These are phyloP conservation scores for Nasalis larvatus DNA, from an alignment of 2,113 vertebrate species.

Conservation along the genomic window DNA sequence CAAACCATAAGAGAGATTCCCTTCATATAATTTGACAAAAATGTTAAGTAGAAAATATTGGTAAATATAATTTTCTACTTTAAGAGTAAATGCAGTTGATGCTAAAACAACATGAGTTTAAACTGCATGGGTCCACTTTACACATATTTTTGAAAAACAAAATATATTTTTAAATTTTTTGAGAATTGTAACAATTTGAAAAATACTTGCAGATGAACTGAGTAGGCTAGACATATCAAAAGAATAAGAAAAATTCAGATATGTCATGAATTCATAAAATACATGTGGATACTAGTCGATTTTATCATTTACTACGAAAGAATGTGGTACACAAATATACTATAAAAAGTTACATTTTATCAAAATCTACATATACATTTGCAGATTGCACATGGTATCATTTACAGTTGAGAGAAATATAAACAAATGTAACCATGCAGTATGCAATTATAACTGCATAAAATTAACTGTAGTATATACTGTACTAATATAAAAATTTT, in stretches of 20 bases:
- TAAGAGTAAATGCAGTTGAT: background rate
- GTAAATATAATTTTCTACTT: background rate
- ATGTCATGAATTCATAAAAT: background rate
- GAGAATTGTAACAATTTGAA: background rate
- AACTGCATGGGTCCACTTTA: background rate
- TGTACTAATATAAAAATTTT: background rate
- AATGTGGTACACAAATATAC: background rate
- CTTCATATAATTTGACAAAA: background rate
- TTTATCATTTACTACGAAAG: background rate
- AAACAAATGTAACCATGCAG: background rate
- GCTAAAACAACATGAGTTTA: background rate
- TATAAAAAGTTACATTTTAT: background rate
- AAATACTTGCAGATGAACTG: background rate
- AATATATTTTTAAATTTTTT: background rate
- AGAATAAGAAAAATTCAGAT: background rate
- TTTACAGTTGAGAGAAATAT: background rate
- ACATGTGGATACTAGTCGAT: background rate
- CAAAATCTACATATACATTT: background rate
- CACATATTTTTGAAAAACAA: background rate
- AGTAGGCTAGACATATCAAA: background rate
- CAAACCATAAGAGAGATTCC: background rate
- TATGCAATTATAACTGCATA: background rate
- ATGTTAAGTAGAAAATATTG: background rate
- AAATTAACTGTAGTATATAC: background rate
- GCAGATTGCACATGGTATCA: background rate